Conservation (phyloP, 2,888 invertebrate genomes). For the Lochmaea capreae region DNA sequence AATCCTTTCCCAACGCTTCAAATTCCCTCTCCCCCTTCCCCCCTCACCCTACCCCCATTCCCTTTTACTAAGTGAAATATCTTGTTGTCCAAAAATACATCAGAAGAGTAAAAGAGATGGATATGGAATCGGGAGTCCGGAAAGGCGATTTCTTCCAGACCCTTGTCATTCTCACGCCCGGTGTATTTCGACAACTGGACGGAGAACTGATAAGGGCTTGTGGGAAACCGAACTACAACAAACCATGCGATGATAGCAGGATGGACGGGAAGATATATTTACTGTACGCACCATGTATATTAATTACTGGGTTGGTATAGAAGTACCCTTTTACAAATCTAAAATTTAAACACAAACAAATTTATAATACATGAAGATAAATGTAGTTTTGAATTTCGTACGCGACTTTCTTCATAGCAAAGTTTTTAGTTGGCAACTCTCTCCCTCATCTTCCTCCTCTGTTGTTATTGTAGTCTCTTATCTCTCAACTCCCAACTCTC, state of each 20-base stretch:
- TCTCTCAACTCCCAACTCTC: no score
- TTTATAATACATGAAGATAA: no score
- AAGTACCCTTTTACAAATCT: no score
- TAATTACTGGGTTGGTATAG: neutral
- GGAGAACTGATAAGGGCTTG: conserved; percentile 99
- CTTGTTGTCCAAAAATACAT: conserved; percentile 43
- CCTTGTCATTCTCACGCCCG: conserved; percentile 98
- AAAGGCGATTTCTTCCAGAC: conserved; percentile 67
- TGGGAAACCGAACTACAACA: conserved; percentile 71
- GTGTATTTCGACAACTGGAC: conserved; percentile 91
- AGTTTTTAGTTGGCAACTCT: no score
- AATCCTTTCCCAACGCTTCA: conserved; percentile 26
- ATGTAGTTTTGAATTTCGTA: no score
- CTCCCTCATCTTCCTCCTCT: no score
- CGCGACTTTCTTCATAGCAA: no score
- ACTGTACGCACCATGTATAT: neutral
- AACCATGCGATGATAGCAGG: conserved; percentile 24
- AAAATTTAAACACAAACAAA: no score
- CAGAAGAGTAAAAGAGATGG: conserved; percentile 15
- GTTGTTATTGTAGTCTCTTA: no score
- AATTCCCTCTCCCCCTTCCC: neutral
- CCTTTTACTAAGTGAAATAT: conserved; percentile 40
- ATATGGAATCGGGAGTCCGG: neutral
- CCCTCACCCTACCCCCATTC: neutral
- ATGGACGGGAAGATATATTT: neutral